Base-by-base conservation (phyloP, 1,140 invertebrate genomes). In the Andricus grossulariae region DNA sequence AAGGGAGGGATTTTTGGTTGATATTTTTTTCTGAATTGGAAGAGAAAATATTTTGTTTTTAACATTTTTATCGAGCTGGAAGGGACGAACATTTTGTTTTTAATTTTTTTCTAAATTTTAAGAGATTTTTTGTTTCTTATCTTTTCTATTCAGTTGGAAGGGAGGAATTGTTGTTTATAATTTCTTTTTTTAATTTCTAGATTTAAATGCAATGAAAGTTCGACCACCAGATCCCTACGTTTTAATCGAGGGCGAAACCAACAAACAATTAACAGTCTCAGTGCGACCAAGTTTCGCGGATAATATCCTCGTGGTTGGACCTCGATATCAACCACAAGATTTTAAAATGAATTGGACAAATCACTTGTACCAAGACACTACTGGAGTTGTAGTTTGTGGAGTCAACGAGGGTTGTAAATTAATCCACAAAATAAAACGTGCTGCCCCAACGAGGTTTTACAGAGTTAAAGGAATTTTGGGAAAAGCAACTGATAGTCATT, bases 401-500 rank as follows among this genome's bases (percentile, higher is more conserved):
- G 88, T 97, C 2, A 96, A 95, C 88, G 87, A 90, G 52, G 96
- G 95, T 12, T 93, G 91, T 4, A 90, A 85, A 72, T 82, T 92
- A 10, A 92, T 93, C 50, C 87, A 92, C 52, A 87, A 90, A 72
- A 91, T 97, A 45, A 91, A 93, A 82, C 80, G 91, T 21, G 90
- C 93, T 49, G 89, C 93, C 6, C 92, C 93, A 18, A 92, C 95
- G 7, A 91, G 94, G 80, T 93, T 94, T 8, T 98, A 95, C 87
- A 95, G 95, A 89, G 86, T 98, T 0, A 95, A 94, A 77, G 97
- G 96, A 0, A 88, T 93, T 77, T 93, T 99, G 25, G 97, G 97
- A 3, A 92, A 93, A 80, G 95, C 95, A 16, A 98, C 97, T 15
- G 93, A 96, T 51, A 95, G 93, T 83, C 94, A 94, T 85, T 96